Base-by-base conservation (phyloP, 2,888 invertebrate genomes). In the Biston stratarius region DNA sequence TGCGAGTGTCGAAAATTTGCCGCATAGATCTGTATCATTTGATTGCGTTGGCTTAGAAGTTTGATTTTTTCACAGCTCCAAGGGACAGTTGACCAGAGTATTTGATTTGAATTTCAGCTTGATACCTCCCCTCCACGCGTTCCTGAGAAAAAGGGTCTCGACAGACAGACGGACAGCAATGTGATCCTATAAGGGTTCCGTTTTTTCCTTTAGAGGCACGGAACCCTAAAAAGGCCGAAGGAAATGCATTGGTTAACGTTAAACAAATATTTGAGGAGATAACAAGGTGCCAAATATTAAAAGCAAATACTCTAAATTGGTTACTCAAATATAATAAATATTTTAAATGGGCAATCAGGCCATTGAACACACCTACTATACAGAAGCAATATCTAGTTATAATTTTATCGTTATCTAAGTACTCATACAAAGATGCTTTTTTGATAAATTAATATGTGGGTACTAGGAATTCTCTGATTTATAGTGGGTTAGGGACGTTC, bases 371-470 rank as follows among this genome's bases (percentile, higher is more conserved):
- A n/a, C 57, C 56, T 56, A 40, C 52, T 40, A 5, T 34, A 34
- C 45, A 52, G 58, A 56, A 52, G 58, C 58, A 24, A 42, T 45
- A 42, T 49, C 47, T 36, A 33, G 38, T 58, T n/a, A 42, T 60
- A 6, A 59, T 53, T 53, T 55, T 24, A 44, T 47, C 12, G 42
- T 24, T 52, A 51, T 36, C 64, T 64, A 40, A 11, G 12, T 55
- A 55, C 14, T 5, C 45, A 58, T 45, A 58, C 33, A 58, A 64
- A 44, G 63, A 63, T 49, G 51, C 11, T 15, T 47, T 2, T 48
- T 15, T 60, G 65, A 55, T 65, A 60, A 65, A 65, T 65, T 60
- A 65, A 42, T 34, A 49, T 56, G 53, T 24, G 48, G 59, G 40
- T 64, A 64, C 47, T 34, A 24, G 11, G 64, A 64, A 64, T n/a